These are phyloP conservation scores for Ginglymostoma cirratum DNA, from an alignment of 2,113 vertebrate genomes.

Conservation along the genomic window DNA sequence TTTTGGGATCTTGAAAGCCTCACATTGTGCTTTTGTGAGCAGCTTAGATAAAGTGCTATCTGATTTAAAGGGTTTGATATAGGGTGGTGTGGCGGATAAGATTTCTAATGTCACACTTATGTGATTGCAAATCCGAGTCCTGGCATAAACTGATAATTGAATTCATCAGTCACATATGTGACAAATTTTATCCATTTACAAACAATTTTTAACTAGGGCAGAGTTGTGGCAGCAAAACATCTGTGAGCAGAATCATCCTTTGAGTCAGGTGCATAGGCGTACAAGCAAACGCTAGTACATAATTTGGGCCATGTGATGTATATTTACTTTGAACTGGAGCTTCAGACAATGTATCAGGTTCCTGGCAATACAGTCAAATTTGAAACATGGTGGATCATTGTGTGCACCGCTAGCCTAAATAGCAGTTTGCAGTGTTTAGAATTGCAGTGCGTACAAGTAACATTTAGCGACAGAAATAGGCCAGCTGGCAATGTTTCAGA, in stretches of 20 bases:
- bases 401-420: neutral
- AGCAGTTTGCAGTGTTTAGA: neutral
- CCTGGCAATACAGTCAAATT: neutral
- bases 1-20: conserved; percentile 22
- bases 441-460: neutral
- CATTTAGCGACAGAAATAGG: neutral
- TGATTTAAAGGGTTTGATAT: conserved; percentile 10
- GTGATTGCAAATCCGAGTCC: neutral
- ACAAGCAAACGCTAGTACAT: neutral
- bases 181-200: conserved; percentile 11
- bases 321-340: neutral
- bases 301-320: neutral
- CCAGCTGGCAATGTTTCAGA: neutral
- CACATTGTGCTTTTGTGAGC: conserved; percentile 16
- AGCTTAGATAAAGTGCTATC: conserved; percentile 11
- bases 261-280: neutral
- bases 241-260: neutral
- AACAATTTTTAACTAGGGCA: neutral
- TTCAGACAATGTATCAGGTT: neutral
- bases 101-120: conserved; percentile 23
- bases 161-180: neutral
- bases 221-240: neutral
- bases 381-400: neutral
- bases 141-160: neutral
- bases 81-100: neutral